Evolutionary conservation across 2,113 vertebrate genomes (phyloP).

Genomic region (Nymphicus hollandicus): DNA sequence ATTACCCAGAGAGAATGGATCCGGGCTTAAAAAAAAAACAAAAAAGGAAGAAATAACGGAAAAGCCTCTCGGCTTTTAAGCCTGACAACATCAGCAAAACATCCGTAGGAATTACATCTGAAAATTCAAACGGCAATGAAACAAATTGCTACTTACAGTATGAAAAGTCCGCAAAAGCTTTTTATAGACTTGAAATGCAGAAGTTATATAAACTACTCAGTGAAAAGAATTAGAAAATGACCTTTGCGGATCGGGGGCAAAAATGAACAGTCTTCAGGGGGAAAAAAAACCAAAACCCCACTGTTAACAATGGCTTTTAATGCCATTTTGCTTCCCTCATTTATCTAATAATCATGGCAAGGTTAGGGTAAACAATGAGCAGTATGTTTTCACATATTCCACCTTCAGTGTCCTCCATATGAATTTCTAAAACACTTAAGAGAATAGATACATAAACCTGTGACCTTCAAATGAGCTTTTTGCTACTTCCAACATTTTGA

Average conservation of each 20-base stretch:
- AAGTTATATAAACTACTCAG: conserved; percentile 79
- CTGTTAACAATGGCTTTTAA: conserved; percentile 80
- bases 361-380: conserved; percentile 84
- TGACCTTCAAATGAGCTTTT: conserved; percentile 83
- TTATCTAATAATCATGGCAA: conserved; percentile 83
- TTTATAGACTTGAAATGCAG: conserved; percentile 80
- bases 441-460: conserved; percentile 83
- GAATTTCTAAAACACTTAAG: conserved; percentile 83
- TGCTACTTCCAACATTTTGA: conserved; percentile 82
- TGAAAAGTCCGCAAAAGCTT: conserved; percentile 77
- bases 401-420: conserved; percentile 80
- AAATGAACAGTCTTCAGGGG: conserved; percentile 81
- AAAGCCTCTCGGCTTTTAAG: conserved; percentile 74
- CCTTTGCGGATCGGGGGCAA: conserved; percentile 79
- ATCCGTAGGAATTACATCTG: conserved; percentile 73
- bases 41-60: conserved; percentile 4
- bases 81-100: conserved; percentile 77
- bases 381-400: conserved; percentile 81
- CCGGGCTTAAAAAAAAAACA: background rate
- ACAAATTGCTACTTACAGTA: conserved; percentile 79
- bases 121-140: conserved; percentile 77
- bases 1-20: conserved; percentile 70
- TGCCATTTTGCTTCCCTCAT: conserved; percentile 76
- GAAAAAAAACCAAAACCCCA: conserved; percentile 44
- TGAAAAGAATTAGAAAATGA: conserved; percentile 82